phyloP scores from a whole-genome alignment of 2,797 vertebrate genomes.

The Thalassophryne amazonica region DNA sequence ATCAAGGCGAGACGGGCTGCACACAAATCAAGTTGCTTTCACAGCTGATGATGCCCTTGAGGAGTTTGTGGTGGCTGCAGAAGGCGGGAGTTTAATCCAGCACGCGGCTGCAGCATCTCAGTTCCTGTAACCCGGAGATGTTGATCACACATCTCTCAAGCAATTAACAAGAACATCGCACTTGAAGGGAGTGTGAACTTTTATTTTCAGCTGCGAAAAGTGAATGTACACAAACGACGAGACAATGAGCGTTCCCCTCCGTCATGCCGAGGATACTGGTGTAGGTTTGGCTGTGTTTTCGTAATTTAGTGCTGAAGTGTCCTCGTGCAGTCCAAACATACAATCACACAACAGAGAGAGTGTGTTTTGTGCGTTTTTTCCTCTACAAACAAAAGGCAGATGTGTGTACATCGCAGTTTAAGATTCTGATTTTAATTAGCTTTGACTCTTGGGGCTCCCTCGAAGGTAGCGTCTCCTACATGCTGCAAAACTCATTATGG shows the following conservation, averaged over 20 bases:
- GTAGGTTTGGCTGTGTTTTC: neutral
- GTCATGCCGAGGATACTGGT: no score
- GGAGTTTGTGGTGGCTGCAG: slow-evolving; percentile 13
- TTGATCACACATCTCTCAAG: slow-evolving; percentile 30
- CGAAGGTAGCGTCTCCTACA: slow-evolving; percentile 70
- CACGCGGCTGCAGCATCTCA: neutral
- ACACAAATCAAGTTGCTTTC: slow-evolving; percentile 29
- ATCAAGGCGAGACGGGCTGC: slow-evolving; percentile 26
- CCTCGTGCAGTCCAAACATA: slow-evolving; percentile 1
- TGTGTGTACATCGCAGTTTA: slow-evolving; percentile 66
- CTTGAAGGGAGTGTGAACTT: slow-evolving; percentile 41
- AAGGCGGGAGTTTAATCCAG: slow-evolving; percentile 31
- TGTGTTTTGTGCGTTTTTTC: slow-evolving; percentile 29
- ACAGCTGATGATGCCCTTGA: slow-evolving; percentile 44
- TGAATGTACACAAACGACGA: neutral
- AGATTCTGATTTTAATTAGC: slow-evolving; percentile 76
- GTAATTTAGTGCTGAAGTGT: neutral
- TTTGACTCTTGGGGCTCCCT: slow-evolving; percentile 64
- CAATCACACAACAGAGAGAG: neutral
- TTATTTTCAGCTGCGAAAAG: slow-evolving; percentile 28
- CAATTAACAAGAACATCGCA: slow-evolving; percentile 40
- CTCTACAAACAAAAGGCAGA: slow-evolving; percentile 68
- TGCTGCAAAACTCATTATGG: slow-evolving; percentile 75
- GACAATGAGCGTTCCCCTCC: no score
- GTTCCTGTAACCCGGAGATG: slow-evolving; percentile 19